A percentile compares a stretch with the other conserved stretches of the same genome.
Evolutionary conservation across 2,888 invertebrate genomes (phyloP).

Genomic region (Ashinkailepas kermadecensis): DNA sequence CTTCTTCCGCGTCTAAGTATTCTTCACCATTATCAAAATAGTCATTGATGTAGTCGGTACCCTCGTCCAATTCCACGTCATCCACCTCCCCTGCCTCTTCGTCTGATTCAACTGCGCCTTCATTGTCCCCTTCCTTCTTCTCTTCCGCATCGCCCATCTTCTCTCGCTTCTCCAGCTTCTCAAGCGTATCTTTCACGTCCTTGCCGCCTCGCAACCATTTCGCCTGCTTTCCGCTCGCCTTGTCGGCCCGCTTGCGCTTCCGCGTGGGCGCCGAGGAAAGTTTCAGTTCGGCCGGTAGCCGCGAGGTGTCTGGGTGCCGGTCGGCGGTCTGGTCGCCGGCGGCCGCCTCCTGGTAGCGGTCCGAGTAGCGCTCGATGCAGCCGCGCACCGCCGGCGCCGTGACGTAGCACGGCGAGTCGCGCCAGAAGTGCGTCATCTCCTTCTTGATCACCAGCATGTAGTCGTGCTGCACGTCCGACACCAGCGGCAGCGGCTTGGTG

Average conservation of each 20-base stretch:
- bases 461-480: slow-evolving; percentile 38
- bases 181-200: slow-evolving; percentile 34
- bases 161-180: slow-evolving; percentile 30
- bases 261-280: slow-evolving; percentile 27
- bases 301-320: slow-evolving; percentile 35
- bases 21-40: slow-evolving; percentile 83
- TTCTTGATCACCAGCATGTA: slow-evolving; percentile 43
- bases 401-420: slow-evolving; percentile 41
- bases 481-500: slow-evolving; percentile 45
- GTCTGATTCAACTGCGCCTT: slow-evolving; percentile 53
- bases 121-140: slow-evolving; percentile 44
- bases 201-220: slow-evolving; percentile 34
- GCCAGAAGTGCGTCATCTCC: slow-evolving; percentile 40
- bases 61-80: slow-evolving; percentile 74
- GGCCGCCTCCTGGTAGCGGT: slow-evolving; percentile 42
- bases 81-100: slow-evolving; percentile 52
- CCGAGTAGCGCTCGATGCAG: slow-evolving; percentile 45
- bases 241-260: slow-evolving; percentile 20
- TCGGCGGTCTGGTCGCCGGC: slow-evolving; percentile 33
- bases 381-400: slow-evolving; percentile 37
- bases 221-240: not conserved
- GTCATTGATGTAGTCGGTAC: slow-evolving; percentile 77
- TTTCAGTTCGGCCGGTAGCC: slow-evolving; percentile 37
- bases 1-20: slow-evolving; percentile 73
- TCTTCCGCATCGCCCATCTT: slow-evolving; percentile 34